Evolutionary conservation across 2,888 invertebrate species (phyloP).

Genomic region (Caenorhabditis doughertyi): DNA sequence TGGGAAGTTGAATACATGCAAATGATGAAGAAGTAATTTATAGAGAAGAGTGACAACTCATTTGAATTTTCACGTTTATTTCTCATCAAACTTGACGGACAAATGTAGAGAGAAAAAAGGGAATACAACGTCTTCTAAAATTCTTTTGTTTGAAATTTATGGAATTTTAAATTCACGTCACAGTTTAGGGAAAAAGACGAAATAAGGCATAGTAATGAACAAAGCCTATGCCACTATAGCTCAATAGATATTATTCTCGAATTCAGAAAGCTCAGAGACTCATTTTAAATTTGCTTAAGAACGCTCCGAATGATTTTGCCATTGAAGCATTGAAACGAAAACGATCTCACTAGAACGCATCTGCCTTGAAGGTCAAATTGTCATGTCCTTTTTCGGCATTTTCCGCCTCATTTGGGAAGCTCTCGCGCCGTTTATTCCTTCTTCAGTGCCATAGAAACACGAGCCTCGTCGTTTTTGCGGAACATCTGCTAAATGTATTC

Average conservation of each 20-base stretch:
- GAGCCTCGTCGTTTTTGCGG: neutral
- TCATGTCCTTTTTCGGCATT: neutral
- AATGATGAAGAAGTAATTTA: neutral
- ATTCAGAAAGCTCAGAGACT: too few relatives aligned
- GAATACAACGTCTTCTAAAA: neutral
- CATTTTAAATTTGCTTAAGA: too few relatives aligned
- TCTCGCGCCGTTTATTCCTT: slow-evolving; percentile 1
- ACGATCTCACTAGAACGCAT: neutral
- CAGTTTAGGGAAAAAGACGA: too few relatives aligned
- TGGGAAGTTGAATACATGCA: neutral
- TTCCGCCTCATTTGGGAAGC: slow-evolving; percentile 4
- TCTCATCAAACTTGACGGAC: neutral
- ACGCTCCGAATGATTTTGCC: too few relatives aligned
- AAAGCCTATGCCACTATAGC: too few relatives aligned
- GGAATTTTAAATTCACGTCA: too few relatives aligned
- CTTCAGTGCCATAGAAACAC: slow-evolving; percentile 15
- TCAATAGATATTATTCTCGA: too few relatives aligned
- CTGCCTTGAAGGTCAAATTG: neutral
- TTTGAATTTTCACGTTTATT: slow-evolving; percentile 6
- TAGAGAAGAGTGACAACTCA: slow-evolving; percentile 5
- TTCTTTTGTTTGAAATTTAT: neutral
- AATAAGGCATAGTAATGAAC: too few relatives aligned
- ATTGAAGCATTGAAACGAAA: neutral
- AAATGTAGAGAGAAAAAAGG: neutral
- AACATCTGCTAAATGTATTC: slow-evolving; percentile 32